Evolutionary conservation across 1,140 invertebrate genomes (phyloP).

Genomic region (Musca vetustissima): DNA sequence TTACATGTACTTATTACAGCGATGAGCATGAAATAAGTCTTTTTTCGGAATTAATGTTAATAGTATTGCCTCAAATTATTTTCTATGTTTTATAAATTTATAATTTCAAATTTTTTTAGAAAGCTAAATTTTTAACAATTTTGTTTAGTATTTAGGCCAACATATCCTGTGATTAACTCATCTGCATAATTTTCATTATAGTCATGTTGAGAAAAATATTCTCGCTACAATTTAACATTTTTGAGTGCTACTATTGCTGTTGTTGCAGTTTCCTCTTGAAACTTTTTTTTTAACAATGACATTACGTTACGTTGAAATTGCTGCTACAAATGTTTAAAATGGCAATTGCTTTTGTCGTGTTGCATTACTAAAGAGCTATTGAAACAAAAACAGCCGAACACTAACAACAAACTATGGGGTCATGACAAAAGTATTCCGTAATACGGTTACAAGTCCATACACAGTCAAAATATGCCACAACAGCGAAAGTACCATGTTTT

Average conservation of each 20-base stretch:
- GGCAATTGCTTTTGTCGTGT: conserved; percentile 10
- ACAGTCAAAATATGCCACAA: too few relatives aligned
- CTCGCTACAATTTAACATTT: background rate
- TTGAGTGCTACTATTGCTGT: background rate
- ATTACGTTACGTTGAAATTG: conserved; percentile 8
- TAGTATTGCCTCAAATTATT: too few relatives aligned
- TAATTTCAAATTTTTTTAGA: too few relatives aligned
- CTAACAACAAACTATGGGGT: too few relatives aligned
- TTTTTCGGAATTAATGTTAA: too few relatives aligned
- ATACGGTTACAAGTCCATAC: background rate
- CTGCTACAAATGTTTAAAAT: conserved; percentile 21
- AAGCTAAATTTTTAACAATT: too few relatives aligned
- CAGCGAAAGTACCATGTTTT: too few relatives aligned
- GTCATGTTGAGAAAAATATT: background rate
- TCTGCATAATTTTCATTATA: conserved; percentile 20
- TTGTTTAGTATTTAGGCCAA: too few relatives aligned
- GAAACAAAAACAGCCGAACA: background rate
- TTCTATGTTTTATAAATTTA: too few relatives aligned
- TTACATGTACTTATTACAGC: too few relatives aligned
- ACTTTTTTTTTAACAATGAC: conserved; percentile 2
- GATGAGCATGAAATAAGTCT: too few relatives aligned
- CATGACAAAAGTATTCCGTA: background rate
- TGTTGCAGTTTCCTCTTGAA: background rate
- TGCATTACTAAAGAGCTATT: conserved; percentile 11
- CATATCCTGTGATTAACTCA: conserved; percentile 16